A percentile compares a stretch with the other conserved stretches of the same genome.
Conservation (phyloP, 2,797 vertebrate species). For the Acomys russatus region DNA sequence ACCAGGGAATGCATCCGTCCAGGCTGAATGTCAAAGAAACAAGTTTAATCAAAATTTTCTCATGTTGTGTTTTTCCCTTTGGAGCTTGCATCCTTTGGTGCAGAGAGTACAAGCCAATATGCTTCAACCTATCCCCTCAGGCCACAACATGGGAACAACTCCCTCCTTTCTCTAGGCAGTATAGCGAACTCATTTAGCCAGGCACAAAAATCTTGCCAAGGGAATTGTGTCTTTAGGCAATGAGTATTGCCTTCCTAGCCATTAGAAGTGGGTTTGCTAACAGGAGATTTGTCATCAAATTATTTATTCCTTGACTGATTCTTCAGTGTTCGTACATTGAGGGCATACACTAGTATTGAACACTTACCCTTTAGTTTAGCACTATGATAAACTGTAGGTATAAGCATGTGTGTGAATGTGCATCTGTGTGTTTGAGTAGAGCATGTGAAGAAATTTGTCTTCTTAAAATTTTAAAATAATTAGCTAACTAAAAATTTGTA, state of each 20-base stretch:
- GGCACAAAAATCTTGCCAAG: not conserved
- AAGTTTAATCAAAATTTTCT: constrained; percentile 80
- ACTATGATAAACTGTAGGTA: not conserved
- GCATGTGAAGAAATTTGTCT: not conserved
- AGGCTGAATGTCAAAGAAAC: constrained; percentile 73
- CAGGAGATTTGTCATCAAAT: constrained; percentile 18
- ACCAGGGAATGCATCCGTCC: constrained; percentile 63
- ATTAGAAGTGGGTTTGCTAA: constrained; percentile 27
- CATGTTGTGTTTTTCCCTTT: constrained; percentile 56
- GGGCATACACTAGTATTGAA: not conserved
- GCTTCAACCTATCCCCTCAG: constrained; percentile 46
- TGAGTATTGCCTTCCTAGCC: not conserved
- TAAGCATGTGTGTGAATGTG: not conserved
- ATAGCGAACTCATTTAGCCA: not conserved
- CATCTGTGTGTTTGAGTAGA: not conserved
- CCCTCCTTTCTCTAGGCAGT: not conserved
- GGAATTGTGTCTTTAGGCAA: not conserved
- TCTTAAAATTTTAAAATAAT: not conserved
- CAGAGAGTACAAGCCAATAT: constrained; percentile 58
- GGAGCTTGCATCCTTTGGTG: constrained; percentile 59
- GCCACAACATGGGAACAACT: not conserved
- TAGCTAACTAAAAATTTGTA: not conserved
- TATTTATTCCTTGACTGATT: constrained; percentile 10
- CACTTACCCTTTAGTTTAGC: constrained; percentile 1
- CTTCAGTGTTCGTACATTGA: constrained; percentile 16